A percentile compares a stretch with the other conserved stretches of the same genome.
These are phyloP conservation scores for Dipodomys stephensi DNA, from an alignment of 2,113 vertebrate species.

Conservation along the genomic window DNA sequence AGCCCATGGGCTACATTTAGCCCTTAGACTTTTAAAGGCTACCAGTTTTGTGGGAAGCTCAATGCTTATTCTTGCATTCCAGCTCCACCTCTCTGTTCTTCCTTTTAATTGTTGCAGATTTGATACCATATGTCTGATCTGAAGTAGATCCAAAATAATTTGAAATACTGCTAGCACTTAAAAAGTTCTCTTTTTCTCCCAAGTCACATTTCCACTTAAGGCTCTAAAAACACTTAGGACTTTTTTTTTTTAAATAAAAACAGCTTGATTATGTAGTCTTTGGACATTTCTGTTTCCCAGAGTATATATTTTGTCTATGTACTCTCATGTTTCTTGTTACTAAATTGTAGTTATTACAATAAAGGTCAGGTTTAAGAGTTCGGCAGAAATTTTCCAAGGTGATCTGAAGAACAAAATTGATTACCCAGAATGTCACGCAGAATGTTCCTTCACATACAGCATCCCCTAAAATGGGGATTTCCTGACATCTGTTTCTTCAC, in stretches of 20 bases:
- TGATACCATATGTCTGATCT: slow-evolving; percentile 71
- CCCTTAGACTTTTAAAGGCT: slow-evolving; percentile 74
- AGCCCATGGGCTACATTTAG: slow-evolving; percentile 72
- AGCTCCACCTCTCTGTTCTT: slow-evolving; percentile 75
- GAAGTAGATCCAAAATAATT: slow-evolving; percentile 48
- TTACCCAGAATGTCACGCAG: slow-evolving; percentile 43
- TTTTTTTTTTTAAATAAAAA: neutral
- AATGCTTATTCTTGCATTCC: slow-evolving; percentile 77
- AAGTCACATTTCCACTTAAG: slow-evolving; percentile 32
- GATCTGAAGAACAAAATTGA: slow-evolving; percentile 39
- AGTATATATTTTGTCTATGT: slow-evolving; percentile 26
- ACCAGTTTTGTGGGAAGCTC: slow-evolving; percentile 75
- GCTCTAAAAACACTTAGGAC: slow-evolving; percentile 39
- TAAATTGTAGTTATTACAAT: slow-evolving; percentile 9
- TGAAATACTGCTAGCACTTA: slow-evolving; percentile 51
- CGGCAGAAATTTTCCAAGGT: slow-evolving; percentile 44
- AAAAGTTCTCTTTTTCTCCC: neutral
- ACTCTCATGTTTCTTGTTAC: slow-evolving; percentile 19
- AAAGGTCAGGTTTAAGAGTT: slow-evolving; percentile 40
- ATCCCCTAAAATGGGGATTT: slow-evolving; percentile 64
- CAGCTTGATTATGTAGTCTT: slow-evolving; percentile 35
- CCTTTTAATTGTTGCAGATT: slow-evolving; percentile 72
- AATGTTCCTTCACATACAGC: slow-evolving; percentile 32
- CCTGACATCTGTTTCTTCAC: slow-evolving; percentile 68
- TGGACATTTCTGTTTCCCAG: neutral